A percentile compares a stretch with the other conserved stretches of the same genome.
These are phyloP conservation scores for Platichthys stellatus DNA, from an alignment of 2,113 vertebrate genomes.

Conservation along the genomic window DNA sequence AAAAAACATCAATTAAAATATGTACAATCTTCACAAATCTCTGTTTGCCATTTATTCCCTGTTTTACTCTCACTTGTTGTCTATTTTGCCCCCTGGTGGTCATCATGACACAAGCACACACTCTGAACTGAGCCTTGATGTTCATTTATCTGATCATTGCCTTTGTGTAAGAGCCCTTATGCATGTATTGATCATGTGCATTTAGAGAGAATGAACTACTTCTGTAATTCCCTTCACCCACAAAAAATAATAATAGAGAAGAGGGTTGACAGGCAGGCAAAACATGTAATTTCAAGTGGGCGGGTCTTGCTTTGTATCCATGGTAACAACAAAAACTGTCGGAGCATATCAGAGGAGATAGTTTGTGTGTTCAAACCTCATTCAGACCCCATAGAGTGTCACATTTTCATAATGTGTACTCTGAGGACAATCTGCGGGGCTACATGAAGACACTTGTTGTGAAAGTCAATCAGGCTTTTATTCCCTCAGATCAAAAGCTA, in stretches of 20 bases:
- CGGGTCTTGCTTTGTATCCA: slow-evolving; percentile 69
- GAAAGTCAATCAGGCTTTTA: slow-evolving; percentile 23
- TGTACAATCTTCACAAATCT: slow-evolving; percentile 41
- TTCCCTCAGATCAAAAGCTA: slow-evolving; percentile 34
- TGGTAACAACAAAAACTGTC: slow-evolving; percentile 76
- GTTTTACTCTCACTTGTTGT: slow-evolving; percentile 4
- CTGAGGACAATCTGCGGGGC: slow-evolving; percentile 43
- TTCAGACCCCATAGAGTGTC: slow-evolving; percentile 63
- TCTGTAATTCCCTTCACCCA: slow-evolving; percentile 1
- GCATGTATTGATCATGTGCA: neutral
- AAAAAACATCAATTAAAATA: slow-evolving; percentile 41
- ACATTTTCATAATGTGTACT: slow-evolving; percentile 55
- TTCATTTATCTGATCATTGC: slow-evolving; percentile 3
- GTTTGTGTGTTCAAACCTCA: slow-evolving; percentile 62
- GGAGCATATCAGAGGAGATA: slow-evolving; percentile 55
- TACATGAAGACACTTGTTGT: slow-evolving; percentile 18
- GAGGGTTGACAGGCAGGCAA: slow-evolving; percentile 37
- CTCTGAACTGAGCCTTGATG: neutral
- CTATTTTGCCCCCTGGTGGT: slow-evolving; percentile 76
- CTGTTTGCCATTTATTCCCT: slow-evolving; percentile 10
- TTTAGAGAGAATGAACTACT: neutral
- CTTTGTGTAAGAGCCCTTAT: neutral
- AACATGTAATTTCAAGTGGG: slow-evolving; percentile 63
- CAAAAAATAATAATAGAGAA: neutral
- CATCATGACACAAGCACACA: slow-evolving; percentile 30